Conservation (phyloP, 1,140 invertebrate species). For the Meteorus sp. region DNA sequence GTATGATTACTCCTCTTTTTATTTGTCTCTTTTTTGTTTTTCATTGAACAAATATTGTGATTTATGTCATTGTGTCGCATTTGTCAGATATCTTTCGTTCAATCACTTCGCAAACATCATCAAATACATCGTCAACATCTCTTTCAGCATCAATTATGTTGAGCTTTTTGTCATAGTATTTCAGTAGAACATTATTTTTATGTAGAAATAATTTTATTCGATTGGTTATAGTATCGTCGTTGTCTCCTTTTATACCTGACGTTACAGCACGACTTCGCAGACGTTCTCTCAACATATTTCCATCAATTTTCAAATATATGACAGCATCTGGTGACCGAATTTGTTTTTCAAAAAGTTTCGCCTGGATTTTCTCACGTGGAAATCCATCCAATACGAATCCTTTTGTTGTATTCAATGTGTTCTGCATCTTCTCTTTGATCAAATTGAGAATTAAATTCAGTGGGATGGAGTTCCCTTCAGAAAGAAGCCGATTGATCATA, state of each 20-base stretch:
- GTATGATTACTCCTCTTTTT: too few relatives aligned
- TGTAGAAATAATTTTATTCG: conserved; percentile 17
- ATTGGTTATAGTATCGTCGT: conserved; percentile 5
- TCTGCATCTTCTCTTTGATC: conserved; percentile 28
- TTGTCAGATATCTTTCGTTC: conserved; percentile 4
- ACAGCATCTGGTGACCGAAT: conserved; percentile 27
- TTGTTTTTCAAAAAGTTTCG: conserved; percentile 28
- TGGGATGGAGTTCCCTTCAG: conserved; percentile 26
- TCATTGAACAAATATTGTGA: not conserved
- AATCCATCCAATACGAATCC: conserved; percentile 35
- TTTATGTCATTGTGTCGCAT: not conserved
- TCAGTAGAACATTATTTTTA: conserved; percentile 20
- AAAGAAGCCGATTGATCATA: conserved; percentile 28
- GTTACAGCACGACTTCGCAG: conserved; percentile 17
- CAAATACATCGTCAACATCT: conserved; percentile 10
- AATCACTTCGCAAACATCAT: conserved; percentile 3
- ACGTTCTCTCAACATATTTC: conserved; percentile 30
- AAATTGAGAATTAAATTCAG: conserved; percentile 29
- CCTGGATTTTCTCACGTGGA: conserved; percentile 23
- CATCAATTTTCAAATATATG: conserved; percentile 25
- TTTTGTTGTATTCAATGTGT: not conserved
- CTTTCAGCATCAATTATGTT: conserved; percentile 22
- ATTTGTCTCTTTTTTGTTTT: not conserved
- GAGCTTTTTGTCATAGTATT: conserved; percentile 26
- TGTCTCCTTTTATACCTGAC: conserved; percentile 14